phyloP scores from a whole-genome alignment of 1,140 invertebrate genomes.

The Drosophila tani region DNA sequence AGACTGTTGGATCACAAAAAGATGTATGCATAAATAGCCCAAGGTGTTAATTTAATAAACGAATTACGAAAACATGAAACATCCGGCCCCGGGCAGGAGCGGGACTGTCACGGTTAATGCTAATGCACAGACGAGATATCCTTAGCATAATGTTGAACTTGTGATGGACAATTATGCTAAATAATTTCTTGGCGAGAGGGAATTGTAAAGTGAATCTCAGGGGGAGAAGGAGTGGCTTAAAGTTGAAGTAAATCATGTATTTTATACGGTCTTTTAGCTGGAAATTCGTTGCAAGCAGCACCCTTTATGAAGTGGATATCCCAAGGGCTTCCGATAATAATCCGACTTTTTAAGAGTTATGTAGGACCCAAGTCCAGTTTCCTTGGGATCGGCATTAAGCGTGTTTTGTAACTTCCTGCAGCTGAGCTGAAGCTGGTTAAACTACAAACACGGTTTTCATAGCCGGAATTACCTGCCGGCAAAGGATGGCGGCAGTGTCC shows the following conservation, averaged over 20 bases:
- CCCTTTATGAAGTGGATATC: neutral
- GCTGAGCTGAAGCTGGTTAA: neutral
- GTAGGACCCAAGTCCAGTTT: neutral
- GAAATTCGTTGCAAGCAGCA: neutral
- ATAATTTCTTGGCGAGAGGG: slow-evolving; percentile 9
- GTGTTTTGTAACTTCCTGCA: neutral
- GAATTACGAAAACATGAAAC: slow-evolving; percentile 74
- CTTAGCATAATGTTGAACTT: slow-evolving; percentile 53
- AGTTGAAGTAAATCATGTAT: neutral
- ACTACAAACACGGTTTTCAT: slow-evolving; percentile 6
- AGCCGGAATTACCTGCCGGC: slow-evolving; percentile 5
- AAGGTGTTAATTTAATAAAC: slow-evolving; percentile 77
- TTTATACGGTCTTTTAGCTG: neutral
- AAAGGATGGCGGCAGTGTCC: neutral
- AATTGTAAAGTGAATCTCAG: neutral
- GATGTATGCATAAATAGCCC: slow-evolving; percentile 69
- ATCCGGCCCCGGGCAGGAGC: slow-evolving; percentile 7
- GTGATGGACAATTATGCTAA: slow-evolving; percentile 44
- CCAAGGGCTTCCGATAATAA: too few species aligned
- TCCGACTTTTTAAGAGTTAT: too few species aligned
- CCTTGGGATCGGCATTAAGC: neutral
- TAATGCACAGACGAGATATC: slow-evolving; percentile 27
- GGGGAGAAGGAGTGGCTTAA: neutral
- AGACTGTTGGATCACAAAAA: slow-evolving; percentile 22
- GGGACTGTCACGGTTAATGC: slow-evolving; percentile 40